Percentiles rank a stretch among this genome's conserved stretches.
phyloP scores from a whole-genome alignment of 2,888 invertebrate genomes.

The Patella pellucida region DNA sequence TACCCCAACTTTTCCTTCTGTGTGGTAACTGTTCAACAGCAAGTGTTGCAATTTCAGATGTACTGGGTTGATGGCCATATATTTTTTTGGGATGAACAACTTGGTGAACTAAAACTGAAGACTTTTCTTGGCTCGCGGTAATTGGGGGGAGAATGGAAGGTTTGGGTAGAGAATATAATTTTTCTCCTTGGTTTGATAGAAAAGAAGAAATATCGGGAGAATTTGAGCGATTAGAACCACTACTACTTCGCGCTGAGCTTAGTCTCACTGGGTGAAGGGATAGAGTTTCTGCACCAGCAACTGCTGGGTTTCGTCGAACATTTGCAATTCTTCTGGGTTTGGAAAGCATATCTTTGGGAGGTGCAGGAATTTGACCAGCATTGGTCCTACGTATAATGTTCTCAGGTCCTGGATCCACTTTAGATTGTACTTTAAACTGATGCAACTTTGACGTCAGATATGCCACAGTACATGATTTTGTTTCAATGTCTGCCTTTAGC shows the following conservation, averaged over 20 bases:
- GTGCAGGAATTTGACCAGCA: slow-evolving; percentile 34
- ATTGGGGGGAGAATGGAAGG: slow-evolving; percentile 50
- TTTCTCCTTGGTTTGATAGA: slow-evolving; percentile 40
- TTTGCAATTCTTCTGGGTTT: slow-evolving; percentile 35
- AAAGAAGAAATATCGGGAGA: slow-evolving; percentile 55
- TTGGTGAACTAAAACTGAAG: slow-evolving; percentile 43
- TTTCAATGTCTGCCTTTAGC: slow-evolving; percentile 58
- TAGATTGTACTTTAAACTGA: slow-evolving; percentile 46
- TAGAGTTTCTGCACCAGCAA: neutral
- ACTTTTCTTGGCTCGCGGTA: neutral
- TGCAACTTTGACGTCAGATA: slow-evolving; percentile 62
- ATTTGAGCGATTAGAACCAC: slow-evolving; percentile 46
- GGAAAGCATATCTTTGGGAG: slow-evolving; percentile 47
- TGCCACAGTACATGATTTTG: slow-evolving; percentile 62
- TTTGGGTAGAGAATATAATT: slow-evolving; percentile 25
- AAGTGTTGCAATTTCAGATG: slow-evolving; percentile 50
- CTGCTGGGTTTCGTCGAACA: neutral
- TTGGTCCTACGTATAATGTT: slow-evolving; percentile 19
- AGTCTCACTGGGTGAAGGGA: slow-evolving; percentile 40
- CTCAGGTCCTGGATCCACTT: slow-evolving; percentile 13
- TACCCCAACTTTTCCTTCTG: slow-evolving; percentile 42
- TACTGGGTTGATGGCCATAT: neutral
- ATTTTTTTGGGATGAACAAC: slow-evolving; percentile 36
- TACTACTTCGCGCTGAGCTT: slow-evolving; percentile 39
- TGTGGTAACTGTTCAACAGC: slow-evolving; percentile 57